These are phyloP conservation scores for Gortyna flavago DNA, from an alignment of 2,888 invertebrate genomes.

Conservation along the genomic window DNA sequence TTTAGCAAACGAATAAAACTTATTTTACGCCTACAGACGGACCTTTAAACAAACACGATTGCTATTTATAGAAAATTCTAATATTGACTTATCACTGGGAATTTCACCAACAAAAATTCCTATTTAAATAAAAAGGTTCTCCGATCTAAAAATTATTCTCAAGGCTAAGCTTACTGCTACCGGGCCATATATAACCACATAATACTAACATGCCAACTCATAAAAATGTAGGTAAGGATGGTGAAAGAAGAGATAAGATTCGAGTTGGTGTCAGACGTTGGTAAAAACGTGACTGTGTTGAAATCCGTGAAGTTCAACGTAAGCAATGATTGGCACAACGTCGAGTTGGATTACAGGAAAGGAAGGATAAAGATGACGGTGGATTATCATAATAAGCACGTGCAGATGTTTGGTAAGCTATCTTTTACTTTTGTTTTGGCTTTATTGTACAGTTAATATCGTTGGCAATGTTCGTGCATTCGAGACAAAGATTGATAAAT, in stretches of 20 bases:
- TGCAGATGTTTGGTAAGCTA: constrained; percentile 90
- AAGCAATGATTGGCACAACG: constrained; percentile 95
- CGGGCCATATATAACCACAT: neutral
- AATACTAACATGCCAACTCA: constrained; percentile 10
- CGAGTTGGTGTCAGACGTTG: constrained; percentile 93
- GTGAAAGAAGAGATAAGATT: constrained; percentile 96
- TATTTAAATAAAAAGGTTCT: neutral
- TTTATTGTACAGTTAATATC: neutral
- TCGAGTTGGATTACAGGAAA: constrained; percentile 94
- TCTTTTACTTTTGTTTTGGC: constrained; percentile 10
- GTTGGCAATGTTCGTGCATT: constrained; percentile 4
- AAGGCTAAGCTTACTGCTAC: neutral
- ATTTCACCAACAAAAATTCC: constrained; percentile 6
- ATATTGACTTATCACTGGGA: neutral
- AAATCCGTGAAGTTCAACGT: constrained; percentile 95
- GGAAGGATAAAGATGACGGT: constrained; percentile 94
- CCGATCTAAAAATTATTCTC: constrained; percentile 21
- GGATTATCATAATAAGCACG: constrained; percentile 93
- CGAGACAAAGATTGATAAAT: constrained; percentile 15
- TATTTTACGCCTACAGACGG: neutral
- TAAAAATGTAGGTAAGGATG: constrained; percentile 91
- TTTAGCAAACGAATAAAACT: constrained; percentile 18
- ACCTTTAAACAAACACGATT: neutral
- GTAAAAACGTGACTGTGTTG: constrained; percentile 94
- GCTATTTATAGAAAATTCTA: neutral